Evolutionary conservation across 2,797 vertebrate species (phyloP), one percentile per base, ranked within the genome.

Genomic region (Malurus splendens): DNA sequence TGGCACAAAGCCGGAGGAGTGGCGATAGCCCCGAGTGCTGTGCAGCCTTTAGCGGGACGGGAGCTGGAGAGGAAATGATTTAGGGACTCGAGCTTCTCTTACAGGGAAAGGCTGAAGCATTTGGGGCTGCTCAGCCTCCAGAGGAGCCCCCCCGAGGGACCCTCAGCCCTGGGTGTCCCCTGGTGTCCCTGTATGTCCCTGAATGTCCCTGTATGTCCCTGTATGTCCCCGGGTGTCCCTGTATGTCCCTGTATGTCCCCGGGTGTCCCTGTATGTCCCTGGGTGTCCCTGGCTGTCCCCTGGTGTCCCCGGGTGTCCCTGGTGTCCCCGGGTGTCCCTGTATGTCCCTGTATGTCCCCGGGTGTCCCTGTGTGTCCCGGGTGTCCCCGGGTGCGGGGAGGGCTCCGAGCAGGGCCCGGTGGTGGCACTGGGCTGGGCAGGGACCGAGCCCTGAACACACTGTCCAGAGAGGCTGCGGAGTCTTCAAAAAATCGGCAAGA

Each of bases 1-100:
- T 22, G 38, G 38, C 52, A 57, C 33, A 33, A 23, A 42, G 12
- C 44, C 25, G 15, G 27, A 51, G 22, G 27, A 44, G 52, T 16
- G 18, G 5, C 0, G 2, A 38, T 73, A 18, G 10, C 18, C 6
- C 0, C 2, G 25, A 18, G n/a, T 14, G 10, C 27, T 27, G 5
- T 42, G 36, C n/a, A 50, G 52, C 25, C 18, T 12, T 51, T 38
- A 36, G 36, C 36, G 36, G 38, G 28, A 71, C 41, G 30, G 68
- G 5, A 71, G 41, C 11, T 1, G 25, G 41, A 71, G 52, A 36
- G 36, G 36, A 36, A 36, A 32, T 48, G 33, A 39, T 59, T 59
- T 6, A 50, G 55, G 36, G 71, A 13, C 32, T 57, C 42, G 42
- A 48, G 28, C 33, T 45, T 33, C 39, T 55, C 9, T 32, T 13